Evolutionary conservation across 1,140 invertebrate genomes (phyloP).

Genomic region (Physella acuta): DNA sequence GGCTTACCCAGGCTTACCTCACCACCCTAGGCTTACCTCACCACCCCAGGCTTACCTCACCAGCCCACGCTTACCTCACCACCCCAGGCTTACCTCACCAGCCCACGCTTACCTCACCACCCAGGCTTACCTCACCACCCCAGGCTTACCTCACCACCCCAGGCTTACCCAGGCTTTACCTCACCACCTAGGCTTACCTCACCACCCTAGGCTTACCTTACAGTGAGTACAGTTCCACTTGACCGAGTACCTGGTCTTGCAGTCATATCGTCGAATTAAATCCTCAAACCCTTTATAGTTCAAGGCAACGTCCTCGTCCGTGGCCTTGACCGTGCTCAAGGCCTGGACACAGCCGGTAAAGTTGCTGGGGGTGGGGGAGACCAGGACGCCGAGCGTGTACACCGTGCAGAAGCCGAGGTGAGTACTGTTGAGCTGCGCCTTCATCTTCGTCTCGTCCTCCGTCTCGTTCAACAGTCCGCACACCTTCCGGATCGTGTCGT

Average conservation of each 20-base stretch:
- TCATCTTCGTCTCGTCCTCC: neutral
- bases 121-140: too few species aligned
- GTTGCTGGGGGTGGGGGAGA: neutral
- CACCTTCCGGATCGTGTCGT: neutral
- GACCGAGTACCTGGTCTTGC: slow-evolving; percentile 21
- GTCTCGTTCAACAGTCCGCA: neutral
- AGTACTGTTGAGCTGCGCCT: neutral
- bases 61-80: too few species aligned
- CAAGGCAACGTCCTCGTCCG: neutral
- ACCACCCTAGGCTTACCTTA: slow-evolving; percentile 24
- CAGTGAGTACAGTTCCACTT: slow-evolving; percentile 27
- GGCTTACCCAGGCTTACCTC: too few species aligned
- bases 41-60: too few species aligned
- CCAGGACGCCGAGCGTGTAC: neutral
- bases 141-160: too few species aligned
- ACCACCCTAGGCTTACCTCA: too few species aligned
- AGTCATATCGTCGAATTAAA: slow-evolving; percentile 27
- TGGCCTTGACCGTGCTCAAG: neutral
- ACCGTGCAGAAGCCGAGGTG: neutral
- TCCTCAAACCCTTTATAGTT: slow-evolving; percentile 16
- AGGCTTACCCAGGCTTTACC: too few species aligned
- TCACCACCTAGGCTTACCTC: too few species aligned
- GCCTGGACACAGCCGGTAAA: neutral
- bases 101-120: too few species aligned
- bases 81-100: too few species aligned